Percentiles rank a stretch among this genome's conserved stretches.
phyloP scores from a whole-genome alignment of 2,888 invertebrate species.

The Dioctria linearis region DNA sequence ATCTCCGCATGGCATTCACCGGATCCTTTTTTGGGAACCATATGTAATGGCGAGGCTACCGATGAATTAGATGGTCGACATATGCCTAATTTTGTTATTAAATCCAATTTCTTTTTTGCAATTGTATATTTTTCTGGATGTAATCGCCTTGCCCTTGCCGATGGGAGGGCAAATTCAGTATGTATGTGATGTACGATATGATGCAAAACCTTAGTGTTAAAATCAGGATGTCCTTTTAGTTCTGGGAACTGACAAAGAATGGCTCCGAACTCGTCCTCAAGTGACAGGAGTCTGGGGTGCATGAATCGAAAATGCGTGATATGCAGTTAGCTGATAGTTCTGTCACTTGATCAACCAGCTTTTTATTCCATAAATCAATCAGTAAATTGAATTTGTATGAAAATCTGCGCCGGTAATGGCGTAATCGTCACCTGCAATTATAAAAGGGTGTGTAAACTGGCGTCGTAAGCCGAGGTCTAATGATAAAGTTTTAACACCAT shows the following conservation, averaged over 20 bases:
- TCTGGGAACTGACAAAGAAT: background rate
- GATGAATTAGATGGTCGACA: constrained; percentile 48
- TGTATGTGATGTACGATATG: background rate
- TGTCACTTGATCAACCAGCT: background rate
- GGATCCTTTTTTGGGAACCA: background rate
- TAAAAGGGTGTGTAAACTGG: background rate
- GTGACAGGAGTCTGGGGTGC: background rate
- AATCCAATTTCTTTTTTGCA: constrained; percentile 56
- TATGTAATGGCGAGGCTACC: background rate
- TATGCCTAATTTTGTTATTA: background rate
- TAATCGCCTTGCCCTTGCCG: background rate
- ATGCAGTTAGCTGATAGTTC: background rate
- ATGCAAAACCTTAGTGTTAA: background rate
- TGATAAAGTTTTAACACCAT: background rate
- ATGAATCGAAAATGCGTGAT: too few species aligned
- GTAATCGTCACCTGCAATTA: background rate
- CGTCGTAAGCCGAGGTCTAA: background rate
- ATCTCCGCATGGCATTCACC: constrained; percentile 7
- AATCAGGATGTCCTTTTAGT: background rate
- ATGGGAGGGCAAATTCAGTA: background rate
- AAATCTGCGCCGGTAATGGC: too few species aligned
- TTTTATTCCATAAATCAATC: background rate
- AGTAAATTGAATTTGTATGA: background rate
- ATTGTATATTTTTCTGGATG: constrained; percentile 13
- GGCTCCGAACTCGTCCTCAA: background rate